phyloP scores from a whole-genome alignment of 2,797 vertebrate genomes.

The Platyrinchus mystaceus region DNA sequence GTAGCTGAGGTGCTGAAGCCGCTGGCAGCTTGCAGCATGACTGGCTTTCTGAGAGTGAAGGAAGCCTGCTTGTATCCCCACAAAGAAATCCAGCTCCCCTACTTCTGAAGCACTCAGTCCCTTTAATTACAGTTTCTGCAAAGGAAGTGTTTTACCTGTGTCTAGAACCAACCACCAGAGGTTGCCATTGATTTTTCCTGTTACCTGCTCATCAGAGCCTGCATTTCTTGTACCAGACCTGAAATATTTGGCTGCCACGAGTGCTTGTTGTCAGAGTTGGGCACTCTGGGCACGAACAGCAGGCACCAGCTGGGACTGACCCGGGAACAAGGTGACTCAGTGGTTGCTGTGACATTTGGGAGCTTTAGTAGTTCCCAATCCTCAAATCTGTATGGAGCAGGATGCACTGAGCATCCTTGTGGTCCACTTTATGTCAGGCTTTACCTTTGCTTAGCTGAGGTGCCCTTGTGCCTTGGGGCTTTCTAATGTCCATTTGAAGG shows the following conservation, averaged over 20 bases:
- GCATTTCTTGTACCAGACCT: neutral
- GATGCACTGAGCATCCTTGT: neutral
- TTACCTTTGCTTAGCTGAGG: neutral
- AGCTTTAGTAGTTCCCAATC: neutral
- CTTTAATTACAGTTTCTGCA: neutral
- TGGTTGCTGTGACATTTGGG: fast-evolving
- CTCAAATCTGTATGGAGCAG: neutral
- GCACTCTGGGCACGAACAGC: neutral
- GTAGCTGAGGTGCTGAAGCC: neutral
- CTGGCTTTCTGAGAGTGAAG: neutral
- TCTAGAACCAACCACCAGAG: constrained; percentile 5
- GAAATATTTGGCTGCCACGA: neutral
- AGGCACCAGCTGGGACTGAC: neutral
- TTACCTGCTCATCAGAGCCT: neutral
- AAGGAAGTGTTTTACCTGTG: neutral
- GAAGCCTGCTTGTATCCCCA: neutral
- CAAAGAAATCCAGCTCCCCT: neutral
- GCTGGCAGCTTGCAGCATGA: neutral
- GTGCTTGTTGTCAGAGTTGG: neutral
- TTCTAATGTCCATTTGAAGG: neutral
- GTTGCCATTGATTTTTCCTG: constrained; percentile 7
- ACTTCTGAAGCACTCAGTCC: neutral
- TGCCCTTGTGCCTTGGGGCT: neutral
- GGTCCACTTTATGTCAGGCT: neutral
- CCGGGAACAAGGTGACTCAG: neutral